Conservation (phyloP, 37 sponge, comb jelly and placozoan species). For the Haliclona indistincta region DNA sequence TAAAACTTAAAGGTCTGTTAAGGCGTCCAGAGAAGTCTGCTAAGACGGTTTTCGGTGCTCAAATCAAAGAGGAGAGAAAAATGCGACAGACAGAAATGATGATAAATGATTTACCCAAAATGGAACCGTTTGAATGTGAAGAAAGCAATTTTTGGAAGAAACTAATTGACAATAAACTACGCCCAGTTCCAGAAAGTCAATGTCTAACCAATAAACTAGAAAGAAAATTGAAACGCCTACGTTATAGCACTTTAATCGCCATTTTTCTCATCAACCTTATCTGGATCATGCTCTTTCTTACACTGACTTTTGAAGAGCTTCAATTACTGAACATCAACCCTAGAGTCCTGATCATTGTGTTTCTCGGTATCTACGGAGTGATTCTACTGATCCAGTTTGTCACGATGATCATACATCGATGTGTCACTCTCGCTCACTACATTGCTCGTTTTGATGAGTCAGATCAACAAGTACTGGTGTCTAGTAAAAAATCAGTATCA, state of each 20-base stretch:
- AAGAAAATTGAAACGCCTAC: slow-evolving; percentile 37
- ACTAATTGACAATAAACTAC: slow-evolving; percentile 19
- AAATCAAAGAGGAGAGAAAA: slow-evolving; percentile 48
- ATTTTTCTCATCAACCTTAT: slow-evolving; percentile 69
- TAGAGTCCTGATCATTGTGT: slow-evolving; percentile 46
- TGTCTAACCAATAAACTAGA: slow-evolving; percentile 31
- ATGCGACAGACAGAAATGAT: slow-evolving; percentile 22
- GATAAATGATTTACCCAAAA: neutral
- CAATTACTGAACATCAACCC: slow-evolving; percentile 23
- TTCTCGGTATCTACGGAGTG: slow-evolving; percentile 52
- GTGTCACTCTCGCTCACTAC: slow-evolving; percentile 62
- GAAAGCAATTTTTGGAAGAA: slow-evolving; percentile 55
- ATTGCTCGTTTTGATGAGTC: slow-evolving; percentile 38
- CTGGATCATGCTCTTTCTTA: slow-evolving; percentile 65
- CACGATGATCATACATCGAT: slow-evolving; percentile 56
- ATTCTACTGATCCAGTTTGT: slow-evolving; percentile 62
- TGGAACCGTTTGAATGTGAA: neutral
- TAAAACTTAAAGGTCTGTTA: slow-evolving; percentile 50
- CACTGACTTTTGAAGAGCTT: slow-evolving; percentile 28
- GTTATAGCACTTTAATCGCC: slow-evolving; percentile 37
- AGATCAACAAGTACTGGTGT: too few relatives aligned
- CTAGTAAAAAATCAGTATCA: too few relatives aligned
- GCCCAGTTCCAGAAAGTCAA: slow-evolving; percentile 36
- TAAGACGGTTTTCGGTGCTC: slow-evolving; percentile 42
- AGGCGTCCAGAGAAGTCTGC: slow-evolving; percentile 55